Evolutionary conservation across 2,113 vertebrate species (phyloP), one percentile per base, ranked within the genome.

Genomic region (Copsychus sechellarum): DNA sequence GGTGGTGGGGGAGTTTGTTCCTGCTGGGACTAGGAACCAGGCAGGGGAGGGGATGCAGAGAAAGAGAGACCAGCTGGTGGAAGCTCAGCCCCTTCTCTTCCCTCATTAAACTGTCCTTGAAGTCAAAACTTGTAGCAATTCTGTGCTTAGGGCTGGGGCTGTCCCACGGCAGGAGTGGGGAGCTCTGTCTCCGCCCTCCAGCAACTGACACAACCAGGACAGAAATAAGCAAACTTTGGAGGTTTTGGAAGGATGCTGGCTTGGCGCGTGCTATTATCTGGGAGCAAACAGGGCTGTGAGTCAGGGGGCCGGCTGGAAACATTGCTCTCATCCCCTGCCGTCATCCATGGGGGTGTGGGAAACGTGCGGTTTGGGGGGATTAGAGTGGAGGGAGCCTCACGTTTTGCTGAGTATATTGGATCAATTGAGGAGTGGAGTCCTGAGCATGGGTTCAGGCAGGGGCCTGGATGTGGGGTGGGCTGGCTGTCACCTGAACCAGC

Each of bases 151-250:
- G 43, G 29, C 42, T 16, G 47, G 9, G 50, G 26, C 20, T 67
- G 42, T 38, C 38, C 24, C 53, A 2, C 0, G 18, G 61, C 36
- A 42, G 19, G 58, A 78, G 50, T 0, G 2, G 9, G 53, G 36
- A 76, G 20, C 74, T 31, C 43, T 65, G 2, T 18, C 11, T 36
- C 50, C 92, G 54, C 14, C 8, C 50, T 76, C 20, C 31, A 0
- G 0, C 26, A 58, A 50, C 40, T 2, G 4, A 70, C 6, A 7
- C 9, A 40, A 43, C 19, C 0, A 0, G 29, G 29, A 33, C 14
- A 47, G 28, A 91, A 88, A 72, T 31, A n/a, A 74, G 56, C 6
- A 62, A 67, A 72, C 54, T 42, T 83, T 0, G 2, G 56, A 66
- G 72, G 38, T 62, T 92, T 86, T 66, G 64, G 50, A 82, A 92